These are phyloP conservation scores for Lepidurus packardi DNA, from an alignment of 1,140 invertebrate genomes.

Conservation along the genomic window DNA sequence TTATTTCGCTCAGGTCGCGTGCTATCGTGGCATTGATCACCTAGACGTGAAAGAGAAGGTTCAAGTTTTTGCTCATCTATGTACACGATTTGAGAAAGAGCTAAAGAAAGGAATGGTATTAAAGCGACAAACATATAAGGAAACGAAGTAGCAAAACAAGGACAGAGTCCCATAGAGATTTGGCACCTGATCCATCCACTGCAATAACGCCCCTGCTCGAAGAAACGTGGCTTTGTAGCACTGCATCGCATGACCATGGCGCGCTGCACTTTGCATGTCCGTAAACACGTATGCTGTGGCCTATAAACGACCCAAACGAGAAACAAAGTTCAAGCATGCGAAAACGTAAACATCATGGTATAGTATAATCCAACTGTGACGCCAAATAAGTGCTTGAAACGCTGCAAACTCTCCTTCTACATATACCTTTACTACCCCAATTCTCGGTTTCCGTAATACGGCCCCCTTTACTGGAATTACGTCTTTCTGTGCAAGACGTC, in stretches of 20 bases:
- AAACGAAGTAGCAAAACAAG: slow-evolving; percentile 6
- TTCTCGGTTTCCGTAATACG: no score
- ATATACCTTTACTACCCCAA: no score
- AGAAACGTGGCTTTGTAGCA: slow-evolving; percentile 49
- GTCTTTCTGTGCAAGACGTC: no score
- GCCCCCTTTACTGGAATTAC: no score
- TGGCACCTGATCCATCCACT: slow-evolving; percentile 54
- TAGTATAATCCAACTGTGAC: no score
- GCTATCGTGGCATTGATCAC: slow-evolving; percentile 45
- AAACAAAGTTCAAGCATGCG: background rate
- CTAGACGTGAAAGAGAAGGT: slow-evolving; percentile 37
- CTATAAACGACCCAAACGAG: slow-evolving; percentile 33
- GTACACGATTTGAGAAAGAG: background rate
- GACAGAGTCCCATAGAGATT: background rate
- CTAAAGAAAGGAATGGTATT: background rate
- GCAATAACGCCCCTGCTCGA: slow-evolving; percentile 48
- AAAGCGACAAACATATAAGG: background rate
- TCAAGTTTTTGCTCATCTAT: background rate
- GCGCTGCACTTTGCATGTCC: slow-evolving; percentile 48
- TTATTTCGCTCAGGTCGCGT: slow-evolving; percentile 43
- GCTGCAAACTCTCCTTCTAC: no score
- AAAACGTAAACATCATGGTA: background rate
- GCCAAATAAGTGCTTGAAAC: no score
- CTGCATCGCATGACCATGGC: slow-evolving; percentile 46
- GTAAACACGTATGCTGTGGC: slow-evolving; percentile 51